Base-by-base conservation (phyloP, 2,797 vertebrate species). In the Enteromius mattozi region DNA sequence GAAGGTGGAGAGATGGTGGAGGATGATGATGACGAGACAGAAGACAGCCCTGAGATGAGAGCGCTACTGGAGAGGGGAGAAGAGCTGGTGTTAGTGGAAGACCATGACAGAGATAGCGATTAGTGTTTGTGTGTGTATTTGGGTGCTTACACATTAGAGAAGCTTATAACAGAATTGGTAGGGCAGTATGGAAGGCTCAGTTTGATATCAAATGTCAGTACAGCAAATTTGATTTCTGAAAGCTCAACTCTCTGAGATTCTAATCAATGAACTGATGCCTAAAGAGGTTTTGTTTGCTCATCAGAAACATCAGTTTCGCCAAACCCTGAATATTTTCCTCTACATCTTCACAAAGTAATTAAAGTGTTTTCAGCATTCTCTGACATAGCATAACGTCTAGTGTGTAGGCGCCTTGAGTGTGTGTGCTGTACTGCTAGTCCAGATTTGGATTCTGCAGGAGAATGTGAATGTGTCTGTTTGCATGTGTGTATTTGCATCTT, bases 21-120 rank as follows among this genome's bases (percentile, higher is more conserved):
- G 1, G 83, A 84, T 16, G 83, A 84, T 1, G 82, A 91, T 13
- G 94, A 91, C 13, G 94, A 93, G 30, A 89, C 78, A 54, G 95
- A 95, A 66, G 93, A 95, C 63, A 93, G 87, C 82, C 95, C 96
- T 0, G 97, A 98, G 65, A 92, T 93, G 92, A 94, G 94, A 82
- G 93, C 94, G 0, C 93, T 97, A 91, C 93, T 96, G 88, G 96
- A 98, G 92, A 94, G 95, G 93, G 94, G 92, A 0, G 95, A 96
- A 82, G 96, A 98, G 0, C 92, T 94, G 2, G 94, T 95, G 79
- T 91, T 96, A 90, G 95, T 92, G 88, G 95, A 96, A 87, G 96
- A 96, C 3, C 83, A 88, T 75, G 94, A 94, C 27, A 92, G 92
- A 91, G 97, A 99, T 94, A 99, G 98, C 88, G 97, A 99, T 90